Conservation (phyloP, 1,140 invertebrate genomes). For the Drosophila willistoni region DNA sequence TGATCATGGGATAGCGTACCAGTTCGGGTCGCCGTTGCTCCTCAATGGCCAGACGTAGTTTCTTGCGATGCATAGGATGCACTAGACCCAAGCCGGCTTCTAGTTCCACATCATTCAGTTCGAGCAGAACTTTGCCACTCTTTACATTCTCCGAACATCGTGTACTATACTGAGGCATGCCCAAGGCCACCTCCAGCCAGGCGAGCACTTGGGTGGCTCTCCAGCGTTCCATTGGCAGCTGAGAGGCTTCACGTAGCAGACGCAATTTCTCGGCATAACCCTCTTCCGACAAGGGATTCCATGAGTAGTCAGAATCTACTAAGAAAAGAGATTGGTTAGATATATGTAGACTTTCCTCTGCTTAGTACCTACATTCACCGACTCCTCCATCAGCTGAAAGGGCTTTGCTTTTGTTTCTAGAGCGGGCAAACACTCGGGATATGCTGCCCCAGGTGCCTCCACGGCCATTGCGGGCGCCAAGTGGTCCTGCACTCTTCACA, state of each 20-base stretch:
- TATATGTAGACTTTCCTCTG: no score
- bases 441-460: slow-evolving; percentile 91
- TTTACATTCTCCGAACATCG: slow-evolving; percentile 96
- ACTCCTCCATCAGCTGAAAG: slow-evolving; percentile 81
- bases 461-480: slow-evolving; percentile 84
- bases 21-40: slow-evolving; percentile 93
- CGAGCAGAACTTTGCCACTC: slow-evolving; percentile 96
- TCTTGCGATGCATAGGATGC: slow-evolving; percentile 96
- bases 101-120: slow-evolving; percentile 94
- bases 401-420: slow-evolving; percentile 90
- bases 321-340: background rate
- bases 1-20: slow-evolving; percentile 93
- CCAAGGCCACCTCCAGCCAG: slow-evolving; percentile 95
- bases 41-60: slow-evolving; percentile 96
- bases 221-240: slow-evolving; percentile 95
- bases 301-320: slow-evolving; percentile 83
- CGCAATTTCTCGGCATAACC: slow-evolving; percentile 92
- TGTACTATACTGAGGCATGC: slow-evolving; percentile 96
- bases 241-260: slow-evolving; percentile 92
- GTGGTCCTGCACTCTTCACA: slow-evolving; percentile 64
- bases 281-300: slow-evolving; percentile 92
- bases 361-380: slow-evolving; percentile 72
- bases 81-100: slow-evolving; percentile 93
- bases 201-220: slow-evolving; percentile 95
- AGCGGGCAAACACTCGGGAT: slow-evolving; percentile 92